A percentile compares a stretch with the other conserved stretches of the same genome.
These are phyloP conservation scores for Archivesica marissinica DNA, from an alignment of 1,140 invertebrate species.

Conservation along the genomic window DNA sequence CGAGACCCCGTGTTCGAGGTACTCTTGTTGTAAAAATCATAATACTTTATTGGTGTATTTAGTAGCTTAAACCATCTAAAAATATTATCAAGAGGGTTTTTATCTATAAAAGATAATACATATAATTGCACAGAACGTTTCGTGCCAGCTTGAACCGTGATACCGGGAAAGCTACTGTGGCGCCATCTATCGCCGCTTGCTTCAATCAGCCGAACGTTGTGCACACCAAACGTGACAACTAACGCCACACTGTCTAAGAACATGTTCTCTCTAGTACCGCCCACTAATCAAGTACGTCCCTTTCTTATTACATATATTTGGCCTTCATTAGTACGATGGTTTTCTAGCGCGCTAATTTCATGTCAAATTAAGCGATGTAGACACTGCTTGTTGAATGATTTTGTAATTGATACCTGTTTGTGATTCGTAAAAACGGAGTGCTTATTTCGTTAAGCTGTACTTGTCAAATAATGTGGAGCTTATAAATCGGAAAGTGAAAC, in stretches of 20 bases:
- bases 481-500: too few species aligned
- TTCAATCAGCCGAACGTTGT: slow-evolving; percentile 36
- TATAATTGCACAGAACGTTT: neutral
- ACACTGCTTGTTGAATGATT: slow-evolving; percentile 2
- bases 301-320: slow-evolving; percentile 2
- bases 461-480: too few species aligned
- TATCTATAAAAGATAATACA: slow-evolving; percentile 13
- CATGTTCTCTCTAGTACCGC: slow-evolving; percentile 16
- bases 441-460: too few species aligned
- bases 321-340: slow-evolving; percentile 17
- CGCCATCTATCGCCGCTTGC: slow-evolving; percentile 31
- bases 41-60: too few species aligned
- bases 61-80: too few species aligned
- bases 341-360: slow-evolving; percentile 27
- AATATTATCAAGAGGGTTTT: too few species aligned
- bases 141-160: neutral
- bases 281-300: slow-evolving; percentile 21
- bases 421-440: neutral
- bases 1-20: too few species aligned
- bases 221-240: slow-evolving; percentile 40
- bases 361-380: slow-evolving; percentile 32
- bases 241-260: slow-evolving; percentile 49
- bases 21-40: too few species aligned
- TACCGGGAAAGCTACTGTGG: slow-evolving; percentile 23
- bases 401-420: slow-evolving; percentile 27